phyloP scores from a whole-genome alignment of 1,140 invertebrate species.

The Cherax quadricarinatus region DNA sequence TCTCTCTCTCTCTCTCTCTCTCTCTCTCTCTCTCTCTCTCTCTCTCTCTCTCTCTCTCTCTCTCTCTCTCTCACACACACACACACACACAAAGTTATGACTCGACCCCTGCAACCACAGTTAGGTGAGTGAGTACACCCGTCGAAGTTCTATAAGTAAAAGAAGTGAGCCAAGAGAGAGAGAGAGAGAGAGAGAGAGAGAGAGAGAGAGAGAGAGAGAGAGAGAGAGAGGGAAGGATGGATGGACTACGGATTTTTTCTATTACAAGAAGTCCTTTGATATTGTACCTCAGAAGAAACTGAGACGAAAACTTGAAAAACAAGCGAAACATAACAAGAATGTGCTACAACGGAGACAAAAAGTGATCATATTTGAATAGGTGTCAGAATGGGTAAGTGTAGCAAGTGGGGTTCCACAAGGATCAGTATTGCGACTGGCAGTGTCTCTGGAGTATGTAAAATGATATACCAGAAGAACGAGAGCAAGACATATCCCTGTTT shows the following conservation, averaged over 20 bases:
- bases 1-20: not conserved
- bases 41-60: constrained; percentile 10
- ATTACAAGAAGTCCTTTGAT: not conserved
- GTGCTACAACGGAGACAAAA: not conserved
- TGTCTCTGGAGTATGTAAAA: not conserved
- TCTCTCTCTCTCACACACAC: not conserved
- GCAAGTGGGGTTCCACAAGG: too few relatives aligned
- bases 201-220: not conserved
- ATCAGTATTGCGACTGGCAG: not conserved
- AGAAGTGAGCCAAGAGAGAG: not conserved
- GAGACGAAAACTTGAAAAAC: too few relatives aligned
- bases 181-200: constrained; percentile 16
- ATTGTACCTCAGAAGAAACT: too few relatives aligned
- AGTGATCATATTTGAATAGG: not conserved
- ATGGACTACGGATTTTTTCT: not conserved
- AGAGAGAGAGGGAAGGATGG: not conserved
- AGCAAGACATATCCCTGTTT: not conserved
- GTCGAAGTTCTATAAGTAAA: not conserved
- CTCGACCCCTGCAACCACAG: too few relatives aligned
- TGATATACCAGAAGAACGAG: not conserved
- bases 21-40: constrained; percentile 19
- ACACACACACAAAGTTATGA: too few relatives aligned
- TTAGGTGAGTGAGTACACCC: too few relatives aligned
- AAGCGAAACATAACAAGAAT: not conserved
- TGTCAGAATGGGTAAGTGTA: not conserved